These are phyloP conservation scores for Sardinella longiceps DNA, from an alignment of 2,797 vertebrate species.

Conservation along the genomic window DNA sequence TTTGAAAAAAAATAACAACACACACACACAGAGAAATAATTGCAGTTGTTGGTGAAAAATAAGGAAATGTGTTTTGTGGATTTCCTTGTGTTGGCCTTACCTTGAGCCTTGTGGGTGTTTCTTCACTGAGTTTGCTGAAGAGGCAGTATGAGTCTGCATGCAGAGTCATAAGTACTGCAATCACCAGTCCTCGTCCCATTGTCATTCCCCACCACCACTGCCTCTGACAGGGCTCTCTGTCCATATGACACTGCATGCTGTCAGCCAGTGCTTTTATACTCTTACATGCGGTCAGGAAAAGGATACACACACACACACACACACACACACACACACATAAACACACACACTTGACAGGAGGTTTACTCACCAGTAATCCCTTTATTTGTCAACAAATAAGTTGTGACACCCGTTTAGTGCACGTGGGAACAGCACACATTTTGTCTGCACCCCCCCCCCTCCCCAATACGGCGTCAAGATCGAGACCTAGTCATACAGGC, in stretches of 20 bases:
- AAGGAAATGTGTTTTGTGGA: not conserved
- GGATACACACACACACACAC: not conserved
- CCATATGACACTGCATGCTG: not conserved
- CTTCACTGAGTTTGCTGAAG: not conserved
- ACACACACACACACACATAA: no score
- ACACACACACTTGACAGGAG: not conserved
- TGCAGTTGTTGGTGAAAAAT: slow-evolving; percentile 41
- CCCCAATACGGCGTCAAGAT: not conserved
- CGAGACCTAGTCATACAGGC: not conserved
- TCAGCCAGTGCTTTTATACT: not conserved
- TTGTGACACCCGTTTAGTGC: not conserved
- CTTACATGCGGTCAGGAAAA: not conserved
- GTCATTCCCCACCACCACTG: not conserved
- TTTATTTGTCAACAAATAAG: slow-evolving; percentile 17
- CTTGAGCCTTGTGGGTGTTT: not conserved
- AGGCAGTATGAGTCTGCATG: not conserved
- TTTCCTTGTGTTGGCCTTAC: not conserved
- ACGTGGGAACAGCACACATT: not conserved
- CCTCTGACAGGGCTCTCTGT: not conserved
- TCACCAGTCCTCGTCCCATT: not conserved
- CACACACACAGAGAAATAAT: not conserved
- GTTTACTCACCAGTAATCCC: not conserved
- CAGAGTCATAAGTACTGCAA: not conserved
- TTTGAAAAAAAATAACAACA: slow-evolving; percentile 50
- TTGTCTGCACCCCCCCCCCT: not conserved